These are phyloP conservation scores for Atrichornis clamosus DNA, from an alignment of 2,113 vertebrate genomes.

Conservation along the genomic window DNA sequence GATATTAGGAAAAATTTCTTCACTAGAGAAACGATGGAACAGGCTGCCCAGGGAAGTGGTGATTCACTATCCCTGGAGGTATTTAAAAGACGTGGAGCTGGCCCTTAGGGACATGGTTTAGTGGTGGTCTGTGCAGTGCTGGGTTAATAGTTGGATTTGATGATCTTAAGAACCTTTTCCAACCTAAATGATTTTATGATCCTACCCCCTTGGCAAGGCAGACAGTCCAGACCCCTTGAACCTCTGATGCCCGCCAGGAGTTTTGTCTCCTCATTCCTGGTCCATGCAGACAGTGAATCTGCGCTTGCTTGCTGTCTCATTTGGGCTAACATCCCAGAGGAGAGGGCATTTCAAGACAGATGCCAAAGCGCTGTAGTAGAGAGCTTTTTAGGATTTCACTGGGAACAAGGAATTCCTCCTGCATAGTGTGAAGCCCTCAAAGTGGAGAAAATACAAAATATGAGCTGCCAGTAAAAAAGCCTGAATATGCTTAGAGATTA, in stretches of 20 bases:
- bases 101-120: background rate
- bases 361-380: background rate
- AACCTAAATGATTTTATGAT: background rate
- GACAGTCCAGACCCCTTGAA: background rate
- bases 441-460: background rate
- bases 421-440: background rate
- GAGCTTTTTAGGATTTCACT: background rate
- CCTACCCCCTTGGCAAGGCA: background rate
- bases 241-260: background rate
- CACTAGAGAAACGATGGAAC: background rate
- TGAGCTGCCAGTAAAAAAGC: background rate
- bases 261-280: background rate
- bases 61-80: background rate
- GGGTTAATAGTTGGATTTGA: background rate
- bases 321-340: background rate
- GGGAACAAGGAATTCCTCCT: background rate
- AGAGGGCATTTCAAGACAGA: background rate
- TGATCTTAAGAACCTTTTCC: background rate
- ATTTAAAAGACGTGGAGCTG: background rate
- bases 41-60: background rate
- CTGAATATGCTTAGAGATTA: background rate
- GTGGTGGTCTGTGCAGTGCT: too few relatives aligned
- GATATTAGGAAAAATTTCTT: background rate
- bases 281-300: background rate
- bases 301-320: background rate